Evolutionary conservation across 30 jellyfish, hydroid and myxozoan species (phyloP).

Genomic region (Pelagia noctiluca): DNA sequence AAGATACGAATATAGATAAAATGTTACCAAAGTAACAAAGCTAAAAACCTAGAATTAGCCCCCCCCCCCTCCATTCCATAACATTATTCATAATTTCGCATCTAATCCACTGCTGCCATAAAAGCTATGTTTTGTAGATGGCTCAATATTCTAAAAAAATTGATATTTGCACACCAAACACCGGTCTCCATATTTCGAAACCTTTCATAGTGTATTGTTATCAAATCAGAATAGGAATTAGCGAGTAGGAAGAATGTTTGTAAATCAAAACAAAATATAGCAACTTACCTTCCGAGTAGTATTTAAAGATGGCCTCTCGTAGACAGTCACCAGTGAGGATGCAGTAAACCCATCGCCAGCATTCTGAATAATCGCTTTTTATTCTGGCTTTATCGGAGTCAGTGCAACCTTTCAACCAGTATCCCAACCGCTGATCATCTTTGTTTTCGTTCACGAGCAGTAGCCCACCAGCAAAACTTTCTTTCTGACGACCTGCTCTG

Average conservation of each 20-base stretch:
- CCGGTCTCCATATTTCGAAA: no score
- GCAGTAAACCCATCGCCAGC: background rate
- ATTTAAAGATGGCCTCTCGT: background rate
- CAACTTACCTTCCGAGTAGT: background rate
- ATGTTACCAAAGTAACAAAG: no score
- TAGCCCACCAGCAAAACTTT: background rate
- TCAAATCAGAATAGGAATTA: no score
- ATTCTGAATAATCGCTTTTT: background rate
- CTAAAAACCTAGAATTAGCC: no score
- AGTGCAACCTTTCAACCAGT: background rate
- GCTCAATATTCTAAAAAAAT: no score
- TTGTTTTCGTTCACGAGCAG: background rate
- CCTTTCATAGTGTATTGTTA: no score
- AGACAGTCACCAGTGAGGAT: background rate
- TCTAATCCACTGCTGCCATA: no score
- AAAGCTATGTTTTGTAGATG: no score
- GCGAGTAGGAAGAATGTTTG: background rate
- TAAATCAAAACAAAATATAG: no score
- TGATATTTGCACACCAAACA: no score
- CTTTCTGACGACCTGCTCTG: background rate
- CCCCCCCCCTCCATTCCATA: no score
- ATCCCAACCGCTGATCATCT: conserved; percentile 1
- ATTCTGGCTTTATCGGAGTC: background rate
- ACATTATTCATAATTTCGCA: no score
- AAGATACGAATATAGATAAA: background rate